phyloP scores from a whole-genome alignment of 1,140 invertebrate species.

The Diorhabda sublineata region DNA sequence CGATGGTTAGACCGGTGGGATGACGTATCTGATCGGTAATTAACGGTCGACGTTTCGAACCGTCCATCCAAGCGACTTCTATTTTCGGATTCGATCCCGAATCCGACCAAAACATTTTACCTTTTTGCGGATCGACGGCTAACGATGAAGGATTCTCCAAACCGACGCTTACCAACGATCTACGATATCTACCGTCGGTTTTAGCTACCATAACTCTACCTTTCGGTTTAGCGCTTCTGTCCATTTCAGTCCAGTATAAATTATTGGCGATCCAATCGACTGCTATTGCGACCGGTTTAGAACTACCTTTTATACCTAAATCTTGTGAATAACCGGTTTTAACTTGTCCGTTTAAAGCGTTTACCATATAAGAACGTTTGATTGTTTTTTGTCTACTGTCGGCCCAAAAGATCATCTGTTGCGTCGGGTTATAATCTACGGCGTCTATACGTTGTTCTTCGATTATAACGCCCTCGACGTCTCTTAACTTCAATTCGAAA shows the following conservation, averaged over 20 bases:
- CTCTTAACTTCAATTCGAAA: conserved; percentile 60
- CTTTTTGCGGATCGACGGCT: conserved; percentile 80
- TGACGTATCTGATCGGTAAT: conserved; percentile 73
- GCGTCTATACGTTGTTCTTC: conserved; percentile 83
- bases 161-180: conserved; percentile 66
- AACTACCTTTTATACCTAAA: conserved; percentile 74
- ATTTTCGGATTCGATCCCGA: conserved; percentile 79
- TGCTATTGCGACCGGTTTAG: conserved; percentile 78
- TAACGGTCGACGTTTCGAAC: conserved; percentile 74
- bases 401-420: conserved; percentile 88
- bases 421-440: conserved; percentile 78
- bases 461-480: conserved; percentile 70
- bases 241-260: conserved; percentile 90
- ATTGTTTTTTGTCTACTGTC: conserved; percentile 86
- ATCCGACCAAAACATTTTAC: conserved; percentile 87
- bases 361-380: conserved; percentile 85
- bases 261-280: conserved; percentile 91
- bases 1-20: conserved; percentile 85
- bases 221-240: conserved; percentile 65
- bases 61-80: conserved; percentile 94
- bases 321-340: conserved; percentile 85
- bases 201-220: conserved; percentile 82
- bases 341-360: conserved; percentile 67
- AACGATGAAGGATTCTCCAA: conserved; percentile 82
- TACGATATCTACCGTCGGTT: conserved; percentile 83